phyloP scores from a whole-genome alignment of 2,888 invertebrate genomes.

The Pammene aurita region DNA sequence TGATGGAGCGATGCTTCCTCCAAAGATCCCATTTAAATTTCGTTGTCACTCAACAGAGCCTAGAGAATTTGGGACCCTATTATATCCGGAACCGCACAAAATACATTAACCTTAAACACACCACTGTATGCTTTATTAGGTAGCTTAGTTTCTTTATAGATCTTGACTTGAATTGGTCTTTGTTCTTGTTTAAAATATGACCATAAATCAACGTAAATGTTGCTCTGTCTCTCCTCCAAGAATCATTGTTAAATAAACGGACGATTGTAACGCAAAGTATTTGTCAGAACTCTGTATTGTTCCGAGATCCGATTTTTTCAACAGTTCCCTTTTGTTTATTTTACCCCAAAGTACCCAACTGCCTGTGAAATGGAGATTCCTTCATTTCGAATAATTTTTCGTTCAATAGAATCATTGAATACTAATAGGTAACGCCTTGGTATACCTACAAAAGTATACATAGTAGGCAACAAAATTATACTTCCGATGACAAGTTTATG shows the following conservation, averaged over 20 bases:
- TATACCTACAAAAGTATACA: neutral
- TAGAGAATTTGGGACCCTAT: slow-evolving; percentile 28
- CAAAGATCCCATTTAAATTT: slow-evolving; percentile 42
- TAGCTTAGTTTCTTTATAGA: slow-evolving; percentile 22
- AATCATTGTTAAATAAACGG: slow-evolving; percentile 31
- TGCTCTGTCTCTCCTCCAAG: slow-evolving; percentile 32
- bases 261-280: slow-evolving; percentile 23
- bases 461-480: too few species aligned
- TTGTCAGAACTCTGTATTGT: slow-evolving; percentile 29
- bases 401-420: too few species aligned
- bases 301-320: slow-evolving; percentile 16
- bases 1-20: slow-evolving; percentile 48
- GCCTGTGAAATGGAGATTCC: neutral
- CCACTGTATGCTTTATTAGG: slow-evolving; percentile 17
- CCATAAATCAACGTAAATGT: slow-evolving; percentile 34
- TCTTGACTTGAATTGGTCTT: slow-evolving; percentile 32
- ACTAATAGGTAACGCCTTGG: too few species aligned
- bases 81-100: slow-evolving; percentile 4
- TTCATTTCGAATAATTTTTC: slow-evolving; percentile 1
- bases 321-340: slow-evolving; percentile 16
- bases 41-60: slow-evolving; percentile 24
- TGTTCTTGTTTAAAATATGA: slow-evolving; percentile 36
- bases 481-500: neutral
- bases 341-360: neutral
- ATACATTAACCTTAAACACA: slow-evolving; percentile 1